A percentile compares a stretch with the other conserved stretches of the same genome.
Evolutionary conservation across 2,888 invertebrate genomes (phyloP).

Genomic region (Ctenicera cuprea): DNA sequence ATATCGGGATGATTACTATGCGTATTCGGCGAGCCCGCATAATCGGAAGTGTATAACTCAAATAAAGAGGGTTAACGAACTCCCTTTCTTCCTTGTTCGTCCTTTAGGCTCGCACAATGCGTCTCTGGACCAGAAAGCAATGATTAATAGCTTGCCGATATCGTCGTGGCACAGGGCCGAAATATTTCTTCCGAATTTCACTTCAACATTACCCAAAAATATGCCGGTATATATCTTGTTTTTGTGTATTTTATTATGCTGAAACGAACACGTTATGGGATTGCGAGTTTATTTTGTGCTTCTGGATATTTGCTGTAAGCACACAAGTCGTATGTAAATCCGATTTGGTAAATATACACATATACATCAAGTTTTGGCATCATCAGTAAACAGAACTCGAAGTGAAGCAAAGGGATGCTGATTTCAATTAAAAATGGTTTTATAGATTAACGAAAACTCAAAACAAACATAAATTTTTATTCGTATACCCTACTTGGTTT

Average conservation of each 20-base stretch:
- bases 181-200: conserved; percentile 48
- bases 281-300: conserved; percentile 24
- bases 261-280: conserved; percentile 8
- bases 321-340: conserved; percentile 11
- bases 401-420: neutral
- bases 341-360: conserved; percentile 12
- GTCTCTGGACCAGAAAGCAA: conserved; percentile 60
- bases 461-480: too few species aligned
- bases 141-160: conserved; percentile 63
- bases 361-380: conserved; percentile 2
- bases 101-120: conserved; percentile 63
- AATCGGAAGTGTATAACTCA: conserved; percentile 50
- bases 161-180: conserved; percentile 46
- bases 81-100: conserved; percentile 60
- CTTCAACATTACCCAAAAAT: conserved; percentile 39
- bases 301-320: neutral
- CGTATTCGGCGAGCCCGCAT: conserved; percentile 41
- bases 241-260: conserved; percentile 34
- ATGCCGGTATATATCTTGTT: conserved; percentile 38
- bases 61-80: conserved; percentile 56
- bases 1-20: conserved; percentile 36
- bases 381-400: neutral
- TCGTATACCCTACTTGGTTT: too few species aligned
- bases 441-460: neutral
- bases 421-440: too few species aligned